Evolutionary conservation across 1,140 invertebrate genomes (phyloP), one percentile per base, ranked within the genome.

Genomic region (Lysiphlebus fabarum): DNA sequence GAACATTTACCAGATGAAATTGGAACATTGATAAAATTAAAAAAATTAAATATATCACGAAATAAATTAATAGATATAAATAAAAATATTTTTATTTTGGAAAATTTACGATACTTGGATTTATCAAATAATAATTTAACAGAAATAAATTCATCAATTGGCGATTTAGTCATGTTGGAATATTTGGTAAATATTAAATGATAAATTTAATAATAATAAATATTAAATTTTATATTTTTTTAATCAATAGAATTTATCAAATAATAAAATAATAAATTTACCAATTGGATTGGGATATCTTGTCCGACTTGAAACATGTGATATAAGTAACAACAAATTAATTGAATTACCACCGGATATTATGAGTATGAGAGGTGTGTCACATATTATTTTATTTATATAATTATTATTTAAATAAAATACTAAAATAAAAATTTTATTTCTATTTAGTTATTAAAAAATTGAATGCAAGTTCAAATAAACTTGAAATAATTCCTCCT

Each of bases 31-130:
- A 83, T 82, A 48, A 85, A 86, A 65, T 78, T 96, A 53, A 84
- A 83, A 64, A 86, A 88, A 50, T 72, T 95, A 47, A 93, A 93
- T 79, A 70, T 94, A 33, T 90, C 90, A 62, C 84, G 86, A 64
- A 96, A 96, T 69, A 86, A 87, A 70, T 70, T 96, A 37, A 77
- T 72, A 40, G 70, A 70, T 53, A 72, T 95, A 56, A 86, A 87
- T 1, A 66, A 68, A 41, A 81, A 85, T 60, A 85, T 91, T 64
- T 89, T 84, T 65, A 82, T 83, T 44, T 73, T 94, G 60, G 78
- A 72, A 10, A 87, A 91, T 54, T 68, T 95, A 37, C 78, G 83
- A 60, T 77, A 81, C 63, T 75, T 91, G n/a, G 86, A 86, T 67
- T 70, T 93, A 44, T 86, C 87, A 12, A 91, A 91, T 78, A 78